These are phyloP conservation scores for Fulmarus glacialis DNA, from an alignment of 2,113 vertebrate species.

Conservation along the genomic window DNA sequence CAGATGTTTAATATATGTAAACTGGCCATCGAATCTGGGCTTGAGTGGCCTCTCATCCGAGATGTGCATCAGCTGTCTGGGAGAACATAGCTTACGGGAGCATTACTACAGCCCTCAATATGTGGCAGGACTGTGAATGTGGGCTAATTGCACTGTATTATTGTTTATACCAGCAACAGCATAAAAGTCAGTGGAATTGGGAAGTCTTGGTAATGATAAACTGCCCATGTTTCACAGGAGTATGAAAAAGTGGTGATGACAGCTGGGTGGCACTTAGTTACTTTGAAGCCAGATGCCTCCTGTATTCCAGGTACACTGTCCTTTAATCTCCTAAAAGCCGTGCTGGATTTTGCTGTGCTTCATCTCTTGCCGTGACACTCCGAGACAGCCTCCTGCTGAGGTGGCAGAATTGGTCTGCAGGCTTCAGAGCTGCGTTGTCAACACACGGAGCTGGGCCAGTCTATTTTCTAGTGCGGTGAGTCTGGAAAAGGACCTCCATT, in stretches of 20 bases:
- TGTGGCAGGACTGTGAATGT: not conserved
- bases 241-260: slow-evolving; percentile 12
- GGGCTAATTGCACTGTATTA: not conserved
- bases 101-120: not conserved
- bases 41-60: not conserved
- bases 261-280: not conserved
- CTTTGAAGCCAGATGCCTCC: slow-evolving; percentile 19
- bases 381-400: not conserved
- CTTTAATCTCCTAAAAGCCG: not conserved
- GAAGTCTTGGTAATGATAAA: not conserved
- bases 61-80: not conserved
- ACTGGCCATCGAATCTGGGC: not conserved
- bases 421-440: not conserved
- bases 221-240: not conserved
- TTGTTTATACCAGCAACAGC: not conserved
- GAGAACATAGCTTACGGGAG: not conserved
- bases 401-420: not conserved
- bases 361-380: not conserved
- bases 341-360: not conserved
- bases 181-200: not conserved
- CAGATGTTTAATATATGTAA: not conserved
- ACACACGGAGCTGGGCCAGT: accelerated
- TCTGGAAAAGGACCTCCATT: not conserved
- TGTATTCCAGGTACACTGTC: not conserved
- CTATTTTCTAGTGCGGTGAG: accelerated